Base-by-base conservation (phyloP, 1,140 invertebrate species). In the Hyposmocoma kahamanoa region DNA sequence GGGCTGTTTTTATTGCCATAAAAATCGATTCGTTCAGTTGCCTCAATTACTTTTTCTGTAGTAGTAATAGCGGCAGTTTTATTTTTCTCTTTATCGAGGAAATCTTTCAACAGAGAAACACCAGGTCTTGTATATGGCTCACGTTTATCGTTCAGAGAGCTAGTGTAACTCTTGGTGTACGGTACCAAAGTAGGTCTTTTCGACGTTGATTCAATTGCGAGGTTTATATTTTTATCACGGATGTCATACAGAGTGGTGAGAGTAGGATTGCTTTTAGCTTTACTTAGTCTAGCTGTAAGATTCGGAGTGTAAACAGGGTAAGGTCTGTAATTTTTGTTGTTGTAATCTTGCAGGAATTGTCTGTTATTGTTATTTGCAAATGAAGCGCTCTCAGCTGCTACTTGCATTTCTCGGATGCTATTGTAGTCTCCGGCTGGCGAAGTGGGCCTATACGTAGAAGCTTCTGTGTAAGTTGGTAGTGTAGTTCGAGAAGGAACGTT, bases 331-430 rank as follows among this genome's bases (percentile, higher is more conserved):
- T 75, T 82, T 49, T 85, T 85, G 34, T 74, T 73, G 34, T 74
- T 73, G 22, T 72, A 79, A 41, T 85, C 75, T 62, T 77, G 83
- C 47, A 78, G 56, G 48, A 69, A 82, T 60, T 77, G 82, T 44
- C 71, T 71, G 47, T 87, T 85, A 53, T 86, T 80, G 42, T 81
- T 90, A 20, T 90, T 89, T 0, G 91, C 89, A 63, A 93, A 93
- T 0, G 92, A 92, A 0, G 92, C 91, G 1, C 90, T 92, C 75
- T 95, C 94, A 1, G 93, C 91, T 0, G 90, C 88, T 1, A 92
- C 88, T 73, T 95, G 93, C 44, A 89, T 90, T 69, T 95, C 93
- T 54, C 84, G 89, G 0, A 78, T 47, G 17, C 59, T 71, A 36
- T 68, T 80, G 42, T 66, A 69, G 44, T 83, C 74, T n/a, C 66